phyloP scores from a whole-genome alignment of 2,113 vertebrate species.

The Caracal caracal region DNA sequence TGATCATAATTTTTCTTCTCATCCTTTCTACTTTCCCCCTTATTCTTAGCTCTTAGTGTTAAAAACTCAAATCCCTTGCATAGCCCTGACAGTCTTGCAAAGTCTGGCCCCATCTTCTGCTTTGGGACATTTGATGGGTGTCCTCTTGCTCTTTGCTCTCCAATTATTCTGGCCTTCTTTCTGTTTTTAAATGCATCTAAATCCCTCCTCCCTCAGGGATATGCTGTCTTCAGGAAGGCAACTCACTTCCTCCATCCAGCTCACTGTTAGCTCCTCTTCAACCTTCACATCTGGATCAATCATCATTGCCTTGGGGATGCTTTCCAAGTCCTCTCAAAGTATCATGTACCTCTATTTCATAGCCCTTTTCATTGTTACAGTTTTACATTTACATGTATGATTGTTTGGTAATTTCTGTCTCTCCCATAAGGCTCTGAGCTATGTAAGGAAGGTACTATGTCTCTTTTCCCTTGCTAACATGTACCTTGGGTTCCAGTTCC shows the following conservation, averaged over 20 bases:
- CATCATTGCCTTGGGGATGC: neutral
- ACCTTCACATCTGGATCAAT: neutral
- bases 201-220: neutral
- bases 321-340: neutral
- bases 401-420: neutral
- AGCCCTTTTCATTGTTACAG: neutral
- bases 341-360: neutral
- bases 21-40: neutral
- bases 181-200: neutral
- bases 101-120: neutral
- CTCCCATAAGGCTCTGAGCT: neutral
- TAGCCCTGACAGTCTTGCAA: neutral
- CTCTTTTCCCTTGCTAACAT: neutral
- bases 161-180: neutral
- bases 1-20: neutral
- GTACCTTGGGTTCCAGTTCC: neutral
- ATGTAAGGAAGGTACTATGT: neutral
- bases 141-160: neutral
- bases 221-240: neutral
- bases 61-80: slow-evolving; percentile 16
- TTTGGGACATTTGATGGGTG: neutral
- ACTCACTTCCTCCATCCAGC: neutral
- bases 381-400: neutral
- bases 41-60: neutral
- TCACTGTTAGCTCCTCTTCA: neutral